Base-by-base conservation (phyloP, 2,888 invertebrate genomes). In the Hyles lineata region DNA sequence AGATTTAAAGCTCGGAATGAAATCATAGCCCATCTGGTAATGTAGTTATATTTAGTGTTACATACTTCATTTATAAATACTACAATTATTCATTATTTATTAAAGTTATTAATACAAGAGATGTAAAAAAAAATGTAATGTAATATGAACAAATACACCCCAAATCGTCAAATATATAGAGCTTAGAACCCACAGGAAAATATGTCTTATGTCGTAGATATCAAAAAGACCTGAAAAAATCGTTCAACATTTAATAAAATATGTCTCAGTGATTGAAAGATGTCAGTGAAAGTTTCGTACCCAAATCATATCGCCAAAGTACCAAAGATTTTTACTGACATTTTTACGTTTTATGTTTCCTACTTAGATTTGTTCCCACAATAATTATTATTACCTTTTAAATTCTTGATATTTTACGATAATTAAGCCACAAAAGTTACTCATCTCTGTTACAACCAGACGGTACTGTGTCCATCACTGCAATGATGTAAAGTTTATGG, bases 1-100 rank as follows among this genome's bases (percentile, higher is more conserved):
- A 55, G 55, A 55, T 55, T 55, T 55, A 55, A 55, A 55, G 55
- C 55, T 55, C 19, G 55, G 55, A 55, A 55, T 55, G 55, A 55
- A 19, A 55, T 55, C 55, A 55, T 55, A 55, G 55, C n/a, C 55
- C 55, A n/a, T 55, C 55, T 55, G 55, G 19, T n/a, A 55, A n/a
- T 55, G 55, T n/a, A 6, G n/a, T 55, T 55, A n/a, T 7, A 55
- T 55, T 55, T 55, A 55, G 55, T n/a, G 55, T 1, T 55, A 17
- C 55, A 55, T 55, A n/a, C 5, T 55, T 19, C 9, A 17, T 52
- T 55, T n/a, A 55, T 50, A 1, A 0, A 50, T 55, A n/a, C 19
- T 55, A 7, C n/a, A 55, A n/a, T n/a, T 7, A 55, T n/a, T 17
- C 8, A 55, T 19, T 55, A 55, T 55, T 55, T 55, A n/a, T 55